These are phyloP conservation scores for Gadus macrocephalus DNA, from an alignment of 2,113 vertebrate genomes.

Conservation along the genomic window DNA sequence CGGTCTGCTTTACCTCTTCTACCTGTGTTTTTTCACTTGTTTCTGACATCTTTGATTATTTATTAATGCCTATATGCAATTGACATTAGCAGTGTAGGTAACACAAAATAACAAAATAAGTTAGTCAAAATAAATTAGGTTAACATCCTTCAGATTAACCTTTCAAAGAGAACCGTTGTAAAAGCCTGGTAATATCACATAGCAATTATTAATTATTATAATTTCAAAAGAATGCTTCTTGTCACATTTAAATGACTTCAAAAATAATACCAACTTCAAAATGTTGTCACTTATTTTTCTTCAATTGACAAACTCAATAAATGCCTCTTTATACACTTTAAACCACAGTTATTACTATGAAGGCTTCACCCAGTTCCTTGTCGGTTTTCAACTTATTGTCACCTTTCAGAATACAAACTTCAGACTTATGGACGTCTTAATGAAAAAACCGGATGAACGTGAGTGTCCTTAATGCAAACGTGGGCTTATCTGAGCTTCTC, in stretches of 20 bases:
- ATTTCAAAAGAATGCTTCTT: background rate
- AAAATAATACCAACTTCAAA: too few species aligned
- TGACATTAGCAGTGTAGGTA: background rate
- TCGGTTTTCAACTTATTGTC: too few species aligned
- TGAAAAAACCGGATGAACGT: conserved; percentile 11
- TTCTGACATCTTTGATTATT: background rate
- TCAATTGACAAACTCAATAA: conserved; percentile 3
- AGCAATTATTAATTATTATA: background rate
- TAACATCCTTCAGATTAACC: background rate
- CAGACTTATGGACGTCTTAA: conserved; percentile 8
- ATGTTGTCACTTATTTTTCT: conserved; percentile 11
- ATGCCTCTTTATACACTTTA: conserved; percentile 7
- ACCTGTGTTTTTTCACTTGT: background rate
- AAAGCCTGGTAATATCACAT: background rate
- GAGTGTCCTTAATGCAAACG: background rate
- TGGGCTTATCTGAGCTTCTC: background rate
- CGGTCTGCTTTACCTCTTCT: background rate
- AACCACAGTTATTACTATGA: background rate
- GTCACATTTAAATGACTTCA: too few species aligned
- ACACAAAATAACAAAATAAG: background rate
- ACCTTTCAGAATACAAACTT: conserved; percentile 16
- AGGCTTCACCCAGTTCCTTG: conserved; percentile 10
- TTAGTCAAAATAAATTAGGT: conserved; percentile 4
- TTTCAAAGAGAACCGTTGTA: conserved; percentile 9
- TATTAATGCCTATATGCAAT: background rate